phyloP scores from a whole-genome alignment of 1,140 invertebrate genomes.

The Tenebrio molitor region DNA sequence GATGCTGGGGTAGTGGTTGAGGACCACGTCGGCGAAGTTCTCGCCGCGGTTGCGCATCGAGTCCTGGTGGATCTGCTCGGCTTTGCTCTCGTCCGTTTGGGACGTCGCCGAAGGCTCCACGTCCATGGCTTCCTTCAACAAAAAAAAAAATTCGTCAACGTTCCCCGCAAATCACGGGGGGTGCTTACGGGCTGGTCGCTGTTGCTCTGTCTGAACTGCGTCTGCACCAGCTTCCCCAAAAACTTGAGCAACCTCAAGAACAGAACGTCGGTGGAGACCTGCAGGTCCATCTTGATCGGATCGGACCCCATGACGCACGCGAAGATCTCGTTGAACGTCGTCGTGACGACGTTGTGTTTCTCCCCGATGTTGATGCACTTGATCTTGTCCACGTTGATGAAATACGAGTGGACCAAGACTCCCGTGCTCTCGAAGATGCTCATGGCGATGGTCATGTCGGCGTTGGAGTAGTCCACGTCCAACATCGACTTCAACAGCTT shows the following conservation, averaged over 20 bases:
- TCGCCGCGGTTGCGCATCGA: slow-evolving; percentile 61
- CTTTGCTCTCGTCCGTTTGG: slow-evolving; percentile 87
- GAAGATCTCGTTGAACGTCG: slow-evolving; percentile 76
- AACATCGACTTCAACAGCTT: slow-evolving; percentile 78
- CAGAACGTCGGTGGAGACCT: slow-evolving; percentile 76
- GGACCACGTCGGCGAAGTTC: slow-evolving; percentile 81
- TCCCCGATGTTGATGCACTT: slow-evolving; percentile 67
- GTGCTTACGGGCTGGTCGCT: slow-evolving; percentile 53
- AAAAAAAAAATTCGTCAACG: background rate
- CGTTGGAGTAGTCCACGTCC: slow-evolving; percentile 76
- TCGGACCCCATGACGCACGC: slow-evolving; percentile 76
- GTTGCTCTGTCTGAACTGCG: slow-evolving; percentile 69
- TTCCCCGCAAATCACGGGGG: too few relatives aligned
- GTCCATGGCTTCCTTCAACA: slow-evolving; percentile 62
- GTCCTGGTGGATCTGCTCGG: slow-evolving; percentile 72
- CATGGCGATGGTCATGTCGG: slow-evolving; percentile 79
- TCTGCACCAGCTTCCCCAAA: slow-evolving; percentile 77
- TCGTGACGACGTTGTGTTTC: slow-evolving; percentile 62
- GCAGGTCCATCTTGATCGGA: slow-evolving; percentile 70
- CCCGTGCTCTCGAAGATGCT: slow-evolving; percentile 83
- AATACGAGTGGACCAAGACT: slow-evolving; percentile 73
- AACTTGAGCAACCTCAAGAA: slow-evolving; percentile 78
- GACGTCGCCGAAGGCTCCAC: slow-evolving; percentile 62
- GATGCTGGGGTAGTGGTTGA: slow-evolving; percentile 85
- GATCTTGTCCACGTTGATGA: slow-evolving; percentile 72